A percentile compares a stretch with the other conserved stretches of the same genome.
phyloP scores from a whole-genome alignment of 2,888 invertebrate species.

The Xestia c-nigrum region DNA sequence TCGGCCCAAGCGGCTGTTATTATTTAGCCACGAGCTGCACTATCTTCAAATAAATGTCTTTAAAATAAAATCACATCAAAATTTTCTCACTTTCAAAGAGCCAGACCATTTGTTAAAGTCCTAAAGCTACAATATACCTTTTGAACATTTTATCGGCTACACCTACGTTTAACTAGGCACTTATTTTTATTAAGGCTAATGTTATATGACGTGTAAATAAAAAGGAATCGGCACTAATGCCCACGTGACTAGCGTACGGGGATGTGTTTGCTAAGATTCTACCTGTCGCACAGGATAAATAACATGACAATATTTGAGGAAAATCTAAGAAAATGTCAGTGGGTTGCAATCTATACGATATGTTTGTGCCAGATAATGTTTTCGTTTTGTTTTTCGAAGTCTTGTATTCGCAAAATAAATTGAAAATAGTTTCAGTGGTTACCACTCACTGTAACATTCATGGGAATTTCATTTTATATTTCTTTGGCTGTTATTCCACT shows the following conservation, averaged over 20 bases:
- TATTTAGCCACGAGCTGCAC: no score
- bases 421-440: not conserved
- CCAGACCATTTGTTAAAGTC: not conserved
- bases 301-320: constrained; percentile 42
- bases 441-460: not conserved
- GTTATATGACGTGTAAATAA: constrained; percentile 65
- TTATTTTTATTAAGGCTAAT: constrained; percentile 67
- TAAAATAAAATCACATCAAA: not conserved
- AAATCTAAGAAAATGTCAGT: constrained; percentile 32
- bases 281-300: constrained; percentile 52
- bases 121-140: constrained; percentile 37
- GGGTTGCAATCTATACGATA: not conserved
- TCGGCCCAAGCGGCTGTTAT: no score
- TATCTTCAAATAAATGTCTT: not conserved
- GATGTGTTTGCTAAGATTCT: constrained; percentile 51
- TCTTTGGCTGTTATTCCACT: not conserved
- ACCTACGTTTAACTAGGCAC: constrained; percentile 57
- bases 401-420: constrained; percentile 1
- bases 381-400: not conserved
- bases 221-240: constrained; percentile 61
- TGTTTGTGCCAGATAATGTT: constrained; percentile 4
- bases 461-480: not conserved
- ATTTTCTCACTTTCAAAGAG: not conserved
- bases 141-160: constrained; percentile 58
- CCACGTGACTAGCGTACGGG: constrained; percentile 54